These are phyloP conservation scores for Meghimatium bilineatum DNA, from an alignment of 2,888 invertebrate species.

Conservation along the genomic window DNA sequence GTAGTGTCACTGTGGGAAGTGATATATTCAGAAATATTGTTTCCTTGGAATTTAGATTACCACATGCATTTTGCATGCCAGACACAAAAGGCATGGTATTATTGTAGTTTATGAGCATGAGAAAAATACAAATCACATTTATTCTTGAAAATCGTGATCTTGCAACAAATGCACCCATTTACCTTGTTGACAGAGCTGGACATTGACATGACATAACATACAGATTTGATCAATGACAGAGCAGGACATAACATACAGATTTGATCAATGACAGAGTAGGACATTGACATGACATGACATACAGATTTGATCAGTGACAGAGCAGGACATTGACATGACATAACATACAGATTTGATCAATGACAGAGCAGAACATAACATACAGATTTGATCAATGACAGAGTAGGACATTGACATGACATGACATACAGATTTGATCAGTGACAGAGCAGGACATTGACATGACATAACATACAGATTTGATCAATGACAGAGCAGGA, in stretches of 20 bases:
- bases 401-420: not conserved
- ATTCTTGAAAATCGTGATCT: not conserved
- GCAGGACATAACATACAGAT: not conserved
- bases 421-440: too few relatives aligned
- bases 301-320: too few relatives aligned
- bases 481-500: not conserved
- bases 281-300: not conserved
- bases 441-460: not conserved
- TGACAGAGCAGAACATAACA: too few relatives aligned
- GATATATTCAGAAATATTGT: too few relatives aligned
- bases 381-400: too few relatives aligned
- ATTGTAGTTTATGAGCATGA: too few relatives aligned
- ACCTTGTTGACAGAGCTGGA: not conserved
- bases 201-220: not conserved
- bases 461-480: not conserved
- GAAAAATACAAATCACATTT: too few relatives aligned
- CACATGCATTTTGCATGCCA: too few relatives aligned
- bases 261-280: not conserved
- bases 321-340: not conserved
- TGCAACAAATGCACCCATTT: not conserved
- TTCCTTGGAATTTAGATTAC: too few relatives aligned
- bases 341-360: too few relatives aligned
- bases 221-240: not conserved
- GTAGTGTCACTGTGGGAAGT: too few relatives aligned
- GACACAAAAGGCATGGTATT: too few relatives aligned